Evolutionary conservation across 2,888 invertebrate genomes (phyloP).

Genomic region (Macrophya alboannulata): DNA sequence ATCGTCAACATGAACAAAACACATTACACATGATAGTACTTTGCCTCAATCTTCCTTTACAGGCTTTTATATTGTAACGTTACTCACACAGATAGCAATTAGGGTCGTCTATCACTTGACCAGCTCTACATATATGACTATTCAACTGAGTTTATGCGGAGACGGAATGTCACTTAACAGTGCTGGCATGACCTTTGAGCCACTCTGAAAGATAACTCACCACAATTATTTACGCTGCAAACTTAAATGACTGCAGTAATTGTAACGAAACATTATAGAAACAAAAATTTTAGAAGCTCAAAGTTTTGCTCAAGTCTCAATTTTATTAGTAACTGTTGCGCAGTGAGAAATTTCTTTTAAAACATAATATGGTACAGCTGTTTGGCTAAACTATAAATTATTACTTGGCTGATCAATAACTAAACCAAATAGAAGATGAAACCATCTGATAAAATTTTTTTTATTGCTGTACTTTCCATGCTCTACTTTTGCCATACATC

Average conservation of each 20-base stretch:
- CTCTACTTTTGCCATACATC: slow-evolving; percentile 23
- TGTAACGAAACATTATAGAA: neutral
- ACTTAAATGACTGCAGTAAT: slow-evolving; percentile 28
- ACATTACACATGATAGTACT: neutral
- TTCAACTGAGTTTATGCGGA: neutral
- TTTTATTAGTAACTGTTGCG: neutral
- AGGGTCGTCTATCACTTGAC: slow-evolving; percentile 43
- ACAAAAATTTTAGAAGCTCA: neutral
- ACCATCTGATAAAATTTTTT: slow-evolving; percentile 8
- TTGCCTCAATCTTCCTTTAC: slow-evolving; percentile 26
- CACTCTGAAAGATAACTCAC: slow-evolving; percentile 68
- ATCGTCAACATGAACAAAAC: slow-evolving; percentile 1
- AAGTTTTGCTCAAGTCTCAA: neutral
- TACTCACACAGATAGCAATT: slow-evolving; percentile 59
- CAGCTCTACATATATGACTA: slow-evolving; percentile 28
- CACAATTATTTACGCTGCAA: slow-evolving; percentile 25
- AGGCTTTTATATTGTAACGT: slow-evolving; percentile 36
- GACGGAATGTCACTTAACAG: slow-evolving; percentile 25
- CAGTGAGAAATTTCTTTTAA: neutral
- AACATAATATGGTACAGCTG: neutral
- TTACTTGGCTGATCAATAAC: neutral
- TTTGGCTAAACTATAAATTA: neutral
- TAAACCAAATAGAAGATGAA: neutral
- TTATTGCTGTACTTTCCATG: neutral
- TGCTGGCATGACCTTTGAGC: slow-evolving; percentile 64